A percentile compares a stretch with the other conserved stretches of the same genome.
Evolutionary conservation across 2,888 invertebrate species (phyloP).

Genomic region (Urechis unicinctus): DNA sequence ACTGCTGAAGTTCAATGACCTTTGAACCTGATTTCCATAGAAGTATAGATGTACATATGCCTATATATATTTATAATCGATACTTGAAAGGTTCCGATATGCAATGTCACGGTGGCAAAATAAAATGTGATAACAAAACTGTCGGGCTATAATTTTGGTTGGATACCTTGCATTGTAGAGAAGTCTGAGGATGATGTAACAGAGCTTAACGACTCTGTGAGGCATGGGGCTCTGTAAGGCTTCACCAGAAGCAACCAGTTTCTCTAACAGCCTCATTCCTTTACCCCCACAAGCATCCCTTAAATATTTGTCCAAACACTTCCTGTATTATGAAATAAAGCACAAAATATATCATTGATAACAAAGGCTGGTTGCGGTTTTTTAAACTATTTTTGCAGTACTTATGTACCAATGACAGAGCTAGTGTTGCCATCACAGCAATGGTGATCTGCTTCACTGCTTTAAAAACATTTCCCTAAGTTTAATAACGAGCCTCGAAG

Average conservation of each 20-base stretch:
- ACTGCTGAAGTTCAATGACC: not conserved
- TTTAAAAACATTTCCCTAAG: too few relatives aligned
- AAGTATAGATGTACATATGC: not conserved
- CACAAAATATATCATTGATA: not conserved
- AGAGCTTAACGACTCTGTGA: slow-evolving; percentile 28
- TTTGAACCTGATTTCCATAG: not conserved
- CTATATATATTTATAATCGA: too few relatives aligned
- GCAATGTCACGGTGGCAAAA: too few relatives aligned
- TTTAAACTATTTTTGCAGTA: too few relatives aligned
- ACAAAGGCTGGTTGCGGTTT: too few relatives aligned
- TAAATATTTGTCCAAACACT: slow-evolving; percentile 34
- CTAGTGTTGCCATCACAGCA: too few relatives aligned
- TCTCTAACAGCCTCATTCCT: slow-evolving; percentile 29
- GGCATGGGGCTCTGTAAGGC: slow-evolving; percentile 16
- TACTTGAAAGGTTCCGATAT: too few relatives aligned
- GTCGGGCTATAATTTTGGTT: too few relatives aligned
- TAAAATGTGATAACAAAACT: too few relatives aligned
- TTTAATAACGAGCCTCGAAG: not conserved
- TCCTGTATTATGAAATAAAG: slow-evolving; percentile 16
- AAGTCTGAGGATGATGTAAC: slow-evolving; percentile 34
- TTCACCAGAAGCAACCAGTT: slow-evolving; percentile 22
- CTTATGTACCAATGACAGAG: too few relatives aligned
- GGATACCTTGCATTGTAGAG: slow-evolving; percentile 41
- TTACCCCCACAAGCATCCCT: slow-evolving; percentile 34
- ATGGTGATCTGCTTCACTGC: too few relatives aligned